These are phyloP conservation scores for Venusia cambrica DNA, from an alignment of 2,888 invertebrate genomes.

Conservation along the genomic window DNA sequence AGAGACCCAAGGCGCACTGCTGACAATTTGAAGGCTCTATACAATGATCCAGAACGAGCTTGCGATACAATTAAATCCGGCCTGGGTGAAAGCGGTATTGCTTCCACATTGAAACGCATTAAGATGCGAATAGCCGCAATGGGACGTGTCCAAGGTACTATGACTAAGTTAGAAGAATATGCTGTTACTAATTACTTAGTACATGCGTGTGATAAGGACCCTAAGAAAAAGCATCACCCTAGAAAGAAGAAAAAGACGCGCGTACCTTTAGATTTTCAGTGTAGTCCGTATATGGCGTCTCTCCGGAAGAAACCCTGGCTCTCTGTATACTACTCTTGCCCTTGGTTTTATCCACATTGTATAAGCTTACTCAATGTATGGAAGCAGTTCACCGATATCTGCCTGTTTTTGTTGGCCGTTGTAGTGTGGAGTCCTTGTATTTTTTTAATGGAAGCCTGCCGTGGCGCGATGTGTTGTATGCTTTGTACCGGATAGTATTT, in stretches of 20 bases:
- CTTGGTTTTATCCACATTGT: constrained; percentile 54
- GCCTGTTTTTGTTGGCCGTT: constrained; percentile 47
- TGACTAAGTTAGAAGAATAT: constrained; percentile 28
- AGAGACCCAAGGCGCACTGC: constrained; percentile 32
- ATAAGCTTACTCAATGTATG: constrained; percentile 38
- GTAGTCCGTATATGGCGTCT: constrained; percentile 46
- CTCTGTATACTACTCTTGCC: constrained; percentile 41
- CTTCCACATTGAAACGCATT: constrained; percentile 33
- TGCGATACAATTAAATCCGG: constrained; percentile 23
- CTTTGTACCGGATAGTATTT: constrained; percentile 2
- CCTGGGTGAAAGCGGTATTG: constrained; percentile 25
- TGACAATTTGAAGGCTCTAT: constrained; percentile 22
- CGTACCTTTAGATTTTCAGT: constrained; percentile 32
- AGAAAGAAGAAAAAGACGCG: constrained; percentile 19
- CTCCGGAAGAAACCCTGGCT: constrained; percentile 44
- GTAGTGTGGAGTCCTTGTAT: constrained; percentile 59
- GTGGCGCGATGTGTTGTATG: constrained; percentile 23
- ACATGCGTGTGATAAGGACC: constrained; percentile 32
- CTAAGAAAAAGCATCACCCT: constrained; percentile 28
- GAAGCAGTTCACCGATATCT: constrained; percentile 43
- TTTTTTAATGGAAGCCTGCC: constrained; percentile 43
- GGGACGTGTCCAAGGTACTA: constrained; percentile 15
- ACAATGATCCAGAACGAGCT: too few species aligned
- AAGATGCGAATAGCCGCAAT: constrained; percentile 19
- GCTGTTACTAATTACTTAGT: constrained; percentile 32